phyloP scores from a whole-genome alignment of 2,113 vertebrate species.

The Pseudorectes ferrugineus region DNA sequence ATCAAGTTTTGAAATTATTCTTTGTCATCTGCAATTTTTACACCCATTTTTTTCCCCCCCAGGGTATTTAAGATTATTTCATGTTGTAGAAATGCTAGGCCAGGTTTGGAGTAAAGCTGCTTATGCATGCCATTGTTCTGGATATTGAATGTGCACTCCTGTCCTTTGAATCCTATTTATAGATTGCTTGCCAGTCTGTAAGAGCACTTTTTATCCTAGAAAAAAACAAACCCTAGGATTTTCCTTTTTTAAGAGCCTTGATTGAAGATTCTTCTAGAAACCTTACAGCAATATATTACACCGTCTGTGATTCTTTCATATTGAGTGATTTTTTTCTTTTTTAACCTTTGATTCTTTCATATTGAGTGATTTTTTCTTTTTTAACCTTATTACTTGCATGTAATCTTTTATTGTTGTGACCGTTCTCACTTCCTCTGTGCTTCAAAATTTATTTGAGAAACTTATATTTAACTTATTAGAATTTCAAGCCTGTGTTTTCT shows the following conservation, averaged over 20 bases:
- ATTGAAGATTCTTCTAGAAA: background rate
- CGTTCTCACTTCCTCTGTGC: background rate
- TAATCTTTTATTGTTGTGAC: background rate
- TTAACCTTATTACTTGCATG: background rate
- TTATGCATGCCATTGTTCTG: background rate
- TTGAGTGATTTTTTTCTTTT: background rate
- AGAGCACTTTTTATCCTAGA: background rate
- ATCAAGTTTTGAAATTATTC: background rate
- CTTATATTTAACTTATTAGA: background rate
- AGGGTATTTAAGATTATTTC: background rate
- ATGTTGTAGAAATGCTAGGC: background rate
- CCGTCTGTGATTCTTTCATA: background rate
- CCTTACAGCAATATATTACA: background rate
- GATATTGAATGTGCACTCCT: background rate
- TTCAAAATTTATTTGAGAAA: background rate
- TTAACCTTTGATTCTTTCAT: background rate
- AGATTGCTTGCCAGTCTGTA: background rate
- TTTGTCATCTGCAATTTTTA: background rate
- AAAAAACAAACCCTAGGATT: background rate
- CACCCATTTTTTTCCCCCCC: accelerated
- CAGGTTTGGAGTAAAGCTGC: background rate
- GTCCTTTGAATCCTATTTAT: background rate
- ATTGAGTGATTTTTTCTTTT: background rate
- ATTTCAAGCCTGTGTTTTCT: background rate
- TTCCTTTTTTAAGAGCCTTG: background rate